A percentile compares a stretch with the other conserved stretches of the same genome.
These are phyloP conservation scores for Lithobates pipiens DNA, from an alignment of 2,797 vertebrate genomes.

Conservation along the genomic window DNA sequence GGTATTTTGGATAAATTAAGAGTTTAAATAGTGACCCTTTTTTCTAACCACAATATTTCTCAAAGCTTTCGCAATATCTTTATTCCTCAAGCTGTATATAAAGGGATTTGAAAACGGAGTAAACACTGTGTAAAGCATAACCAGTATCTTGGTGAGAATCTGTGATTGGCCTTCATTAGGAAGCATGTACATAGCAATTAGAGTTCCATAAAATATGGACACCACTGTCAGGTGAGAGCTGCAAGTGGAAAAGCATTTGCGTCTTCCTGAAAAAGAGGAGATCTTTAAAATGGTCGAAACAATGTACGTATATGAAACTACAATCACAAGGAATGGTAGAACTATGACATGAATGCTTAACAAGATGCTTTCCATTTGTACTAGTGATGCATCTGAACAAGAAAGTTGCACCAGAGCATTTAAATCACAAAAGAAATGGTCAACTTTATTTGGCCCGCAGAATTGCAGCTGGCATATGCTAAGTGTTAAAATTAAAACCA, in stretches of 20 bases:
- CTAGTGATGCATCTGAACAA: not conserved
- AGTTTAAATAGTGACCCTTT: too few relatives aligned
- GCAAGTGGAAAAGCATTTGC: slow-evolving; percentile 27
- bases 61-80: slow-evolving; percentile 5
- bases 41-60: too few relatives aligned
- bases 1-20: too few relatives aligned
- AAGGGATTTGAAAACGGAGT: slow-evolving; percentile 33
- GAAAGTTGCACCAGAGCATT: not conserved
- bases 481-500: not conserved
- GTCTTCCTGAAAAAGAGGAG: not conserved
- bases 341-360: not conserved
- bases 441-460: not conserved
- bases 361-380: not conserved
- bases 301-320: not conserved
- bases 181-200: slow-evolving; percentile 23
- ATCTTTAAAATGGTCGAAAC: not conserved
- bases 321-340: not conserved
- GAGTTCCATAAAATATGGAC: slow-evolving; percentile 22
- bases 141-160: slow-evolving; percentile 24
- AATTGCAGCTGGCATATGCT: not conserved
- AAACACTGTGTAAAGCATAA: slow-evolving; percentile 6
- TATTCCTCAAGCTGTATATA: slow-evolving; percentile 38
- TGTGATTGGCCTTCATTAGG: not conserved
- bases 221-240: slow-evolving; percentile 36
- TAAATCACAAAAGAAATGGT: not conserved